Conservation (phyloP, 1,140 invertebrate species). For the Babylonia areolata region DNA sequence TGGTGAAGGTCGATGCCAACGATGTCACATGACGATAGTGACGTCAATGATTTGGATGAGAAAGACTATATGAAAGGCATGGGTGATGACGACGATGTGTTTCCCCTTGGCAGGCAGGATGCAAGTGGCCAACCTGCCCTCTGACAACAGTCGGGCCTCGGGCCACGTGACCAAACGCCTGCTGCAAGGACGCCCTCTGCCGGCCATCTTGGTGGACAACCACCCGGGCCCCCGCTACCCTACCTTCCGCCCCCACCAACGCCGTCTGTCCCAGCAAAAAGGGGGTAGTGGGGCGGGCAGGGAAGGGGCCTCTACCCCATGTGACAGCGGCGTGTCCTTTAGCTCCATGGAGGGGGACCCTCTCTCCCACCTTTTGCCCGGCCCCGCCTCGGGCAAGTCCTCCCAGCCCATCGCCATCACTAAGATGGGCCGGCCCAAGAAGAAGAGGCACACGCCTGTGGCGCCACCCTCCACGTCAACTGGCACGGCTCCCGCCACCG, state of each 20-base stretch:
- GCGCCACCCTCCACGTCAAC: background rate
- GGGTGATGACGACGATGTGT: no score
- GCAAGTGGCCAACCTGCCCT: constrained; percentile 20
- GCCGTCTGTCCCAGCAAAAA: constrained; percentile 11
- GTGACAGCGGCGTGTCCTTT: constrained; percentile 27
- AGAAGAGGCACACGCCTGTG: background rate
- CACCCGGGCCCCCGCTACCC: constrained; percentile 15
- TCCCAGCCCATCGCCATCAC: background rate
- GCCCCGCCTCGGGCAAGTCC: background rate
- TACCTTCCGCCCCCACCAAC: constrained; percentile 20
- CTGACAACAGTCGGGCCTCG: background rate
- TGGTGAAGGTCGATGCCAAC: no score
- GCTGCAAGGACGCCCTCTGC: constrained; percentile 16
- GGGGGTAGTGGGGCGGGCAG: background rate
- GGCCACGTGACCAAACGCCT: constrained; percentile 15
- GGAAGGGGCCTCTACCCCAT: background rate
- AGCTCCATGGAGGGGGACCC: constrained; percentile 17
- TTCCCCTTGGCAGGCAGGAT: constrained; percentile 20
- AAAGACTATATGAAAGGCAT: no score
- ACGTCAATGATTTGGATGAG: no score
- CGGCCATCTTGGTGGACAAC: constrained; percentile 28
- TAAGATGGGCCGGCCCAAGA: background rate
- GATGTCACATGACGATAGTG: no score
- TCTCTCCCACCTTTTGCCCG: background rate
- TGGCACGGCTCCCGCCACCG: background rate